Percentiles rank a stretch among this genome's conserved stretches.
phyloP scores from a whole-genome alignment of 1,140 invertebrate genomes.

The Philopotamus ludificatus region DNA sequence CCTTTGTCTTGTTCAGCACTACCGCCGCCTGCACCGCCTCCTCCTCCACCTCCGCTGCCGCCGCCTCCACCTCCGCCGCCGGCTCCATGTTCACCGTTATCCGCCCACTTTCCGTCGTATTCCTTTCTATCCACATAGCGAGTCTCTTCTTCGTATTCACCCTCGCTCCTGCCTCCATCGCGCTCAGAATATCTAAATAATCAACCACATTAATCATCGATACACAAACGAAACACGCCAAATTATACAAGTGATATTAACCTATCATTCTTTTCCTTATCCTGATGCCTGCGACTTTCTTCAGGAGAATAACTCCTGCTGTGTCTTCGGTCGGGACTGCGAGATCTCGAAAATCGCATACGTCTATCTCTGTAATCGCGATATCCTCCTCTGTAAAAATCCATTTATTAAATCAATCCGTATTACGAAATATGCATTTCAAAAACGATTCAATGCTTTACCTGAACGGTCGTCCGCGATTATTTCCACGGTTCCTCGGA shows the following conservation, averaged over 20 bases:
- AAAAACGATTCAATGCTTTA: slow-evolving; percentile 40
- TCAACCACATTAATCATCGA: slow-evolving; percentile 6
- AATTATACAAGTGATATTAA: slow-evolving; percentile 37
- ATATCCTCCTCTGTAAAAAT: slow-evolving; percentile 56
- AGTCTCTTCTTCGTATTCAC: slow-evolving; percentile 69
- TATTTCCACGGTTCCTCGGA: slow-evolving; percentile 48
- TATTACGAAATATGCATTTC: slow-evolving; percentile 3
- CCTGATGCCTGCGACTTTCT: slow-evolving; percentile 51
- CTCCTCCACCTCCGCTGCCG: slow-evolving; percentile 63
- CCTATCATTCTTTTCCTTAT: slow-evolving; percentile 56
- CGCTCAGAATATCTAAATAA: slow-evolving; percentile 55
- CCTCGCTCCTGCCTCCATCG: slow-evolving; percentile 68
- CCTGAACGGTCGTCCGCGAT: slow-evolving; percentile 53
- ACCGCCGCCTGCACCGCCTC: slow-evolving; percentile 46
- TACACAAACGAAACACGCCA: not conserved
- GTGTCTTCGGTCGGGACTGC: slow-evolving; percentile 48
- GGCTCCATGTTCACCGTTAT: slow-evolving; percentile 46
- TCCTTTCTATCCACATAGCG: slow-evolving; percentile 59
- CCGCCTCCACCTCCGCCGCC: slow-evolving; percentile 56
- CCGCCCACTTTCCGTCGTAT: slow-evolving; percentile 64
- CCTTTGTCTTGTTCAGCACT: slow-evolving; percentile 49
- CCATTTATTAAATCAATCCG: not conserved
- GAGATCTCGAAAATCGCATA: slow-evolving; percentile 53
- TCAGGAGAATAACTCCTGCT: slow-evolving; percentile 63
- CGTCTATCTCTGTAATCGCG: slow-evolving; percentile 65